Base-by-base conservation (phyloP, 1,140 invertebrate species). In the Cydia splendana region DNA sequence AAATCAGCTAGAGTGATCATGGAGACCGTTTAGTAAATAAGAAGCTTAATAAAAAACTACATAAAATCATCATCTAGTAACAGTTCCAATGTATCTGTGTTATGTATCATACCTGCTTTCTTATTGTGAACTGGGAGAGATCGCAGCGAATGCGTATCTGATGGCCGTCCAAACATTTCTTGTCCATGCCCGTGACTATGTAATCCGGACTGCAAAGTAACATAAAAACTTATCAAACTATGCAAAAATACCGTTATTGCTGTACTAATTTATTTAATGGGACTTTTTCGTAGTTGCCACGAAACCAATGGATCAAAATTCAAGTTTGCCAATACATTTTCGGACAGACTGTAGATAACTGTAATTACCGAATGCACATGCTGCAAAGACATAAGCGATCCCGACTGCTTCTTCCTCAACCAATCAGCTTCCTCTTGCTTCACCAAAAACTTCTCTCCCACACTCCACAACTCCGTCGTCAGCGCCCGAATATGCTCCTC, bases 361-460 rank as follows among this genome's bases (percentile, higher is more conserved):
- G 42, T 73, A 77, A 76, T 77, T 79, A 93, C 91, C 74, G 91
- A 91, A 79, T 91, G 89, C 18, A 91, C 85, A 73, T 91, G 90
- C 51, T 93, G 91, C 65, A 93, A 76, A 0, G 91, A 93, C 88
- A 92, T 91, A 7, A 93, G 85, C 5, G 90, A 92, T 0, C 85
- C 89, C 6, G 86, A 89, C 28, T 88, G 88, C 34, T 86, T 87
- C 77, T 85, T 85, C 69, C 87, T 84, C 77, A 92, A 78, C 88
- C 88, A 91, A 7, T 95, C 91, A 4, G 95, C 95, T 77, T 95
- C 93, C 75, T 95, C 94, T 73, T 93, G 94, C 82, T 94, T 93
- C 77, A 92, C 88, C 4, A 95, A 84, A 53, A 95, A 91, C 78
- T 94, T 95, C 80, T 95, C 95, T 1, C 95, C 94, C 0, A 95